Evolutionary conservation across 1,140 invertebrate genomes (phyloP).

Genomic region (Heliconius himera): DNA sequence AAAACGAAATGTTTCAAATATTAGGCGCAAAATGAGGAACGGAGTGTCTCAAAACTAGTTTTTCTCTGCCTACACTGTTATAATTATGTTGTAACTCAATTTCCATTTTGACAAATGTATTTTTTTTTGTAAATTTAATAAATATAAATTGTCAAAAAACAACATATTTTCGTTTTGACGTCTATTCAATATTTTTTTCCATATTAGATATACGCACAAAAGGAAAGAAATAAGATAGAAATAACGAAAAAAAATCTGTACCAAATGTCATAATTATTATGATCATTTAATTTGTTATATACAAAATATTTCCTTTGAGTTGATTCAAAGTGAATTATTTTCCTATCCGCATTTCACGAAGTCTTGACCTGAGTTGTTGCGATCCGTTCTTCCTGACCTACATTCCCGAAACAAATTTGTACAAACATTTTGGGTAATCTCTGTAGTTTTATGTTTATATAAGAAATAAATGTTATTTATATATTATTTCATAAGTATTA

Average conservation of each 20-base stretch:
- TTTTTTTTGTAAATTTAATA: too few relatives aligned
- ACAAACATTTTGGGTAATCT: slow-evolving; percentile 3
- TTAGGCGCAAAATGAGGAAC: too few relatives aligned
- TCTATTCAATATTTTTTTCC: too few relatives aligned
- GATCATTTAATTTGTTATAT: neutral
- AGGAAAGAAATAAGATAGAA: neutral
- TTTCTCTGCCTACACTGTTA: too few relatives aligned
- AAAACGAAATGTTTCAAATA: too few relatives aligned
- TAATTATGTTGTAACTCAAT: too few relatives aligned
- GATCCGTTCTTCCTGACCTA: slow-evolving; percentile 13
- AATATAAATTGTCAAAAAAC: too few relatives aligned
- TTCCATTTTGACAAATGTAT: too few relatives aligned
- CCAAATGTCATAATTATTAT: neutral
- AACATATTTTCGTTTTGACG: too few relatives aligned
- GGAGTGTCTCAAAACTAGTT: too few relatives aligned
- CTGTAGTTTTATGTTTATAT: neutral
- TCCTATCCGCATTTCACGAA: slow-evolving; percentile 7
- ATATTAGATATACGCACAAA: neutral
- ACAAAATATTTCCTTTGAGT: neutral
- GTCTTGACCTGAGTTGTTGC: slow-evolving; percentile 2
- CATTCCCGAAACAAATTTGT: slow-evolving; percentile 9
- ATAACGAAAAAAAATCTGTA: neutral
- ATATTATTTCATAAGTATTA: neutral
- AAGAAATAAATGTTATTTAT: neutral
- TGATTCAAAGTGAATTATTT: neutral